A percentile compares a stretch with the other conserved stretches of the same genome.
phyloP scores from a whole-genome alignment of 2,797 vertebrate genomes.

The Manis crassicaudata region DNA sequence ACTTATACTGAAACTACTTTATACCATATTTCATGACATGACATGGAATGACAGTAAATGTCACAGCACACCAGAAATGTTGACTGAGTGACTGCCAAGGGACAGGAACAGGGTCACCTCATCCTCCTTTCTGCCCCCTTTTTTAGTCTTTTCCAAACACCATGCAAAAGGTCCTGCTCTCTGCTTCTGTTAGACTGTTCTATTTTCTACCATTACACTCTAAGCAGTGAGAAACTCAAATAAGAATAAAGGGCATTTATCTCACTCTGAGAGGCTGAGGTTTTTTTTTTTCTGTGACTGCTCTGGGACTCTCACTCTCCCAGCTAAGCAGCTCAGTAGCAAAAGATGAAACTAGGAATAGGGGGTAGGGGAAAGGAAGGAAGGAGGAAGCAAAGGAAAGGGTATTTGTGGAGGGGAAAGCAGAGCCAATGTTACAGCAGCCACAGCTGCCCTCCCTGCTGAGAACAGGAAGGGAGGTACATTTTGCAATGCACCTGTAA shows the following conservation, averaged over 20 bases:
- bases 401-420: background rate
- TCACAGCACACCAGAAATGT: constrained; percentile 56
- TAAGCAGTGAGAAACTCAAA: constrained; percentile 74
- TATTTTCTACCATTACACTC: constrained; percentile 71
- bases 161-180: constrained; percentile 67
- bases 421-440: background rate
- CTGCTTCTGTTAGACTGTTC: constrained; percentile 72
- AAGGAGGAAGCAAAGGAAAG: background rate
- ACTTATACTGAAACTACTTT: constrained; percentile 1
- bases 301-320: constrained; percentile 33
- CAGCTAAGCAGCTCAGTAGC: constrained; percentile 2
- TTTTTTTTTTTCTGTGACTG: background rate
- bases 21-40: constrained; percentile 46
- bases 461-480: constrained; percentile 15
- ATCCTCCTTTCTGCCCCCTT: constrained; percentile 21
- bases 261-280: constrained; percentile 53
- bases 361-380: background rate
- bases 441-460: background rate
- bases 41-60: constrained; percentile 63
- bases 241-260: constrained; percentile 71
- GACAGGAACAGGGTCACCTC: constrained; percentile 44
- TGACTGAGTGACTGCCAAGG: constrained; percentile 43
- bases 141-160: constrained; percentile 66
- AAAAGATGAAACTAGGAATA: background rate
- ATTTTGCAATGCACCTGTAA: constrained; percentile 27